Base-by-base conservation (phyloP, 2,888 invertebrate species). In the Apamea anceps region DNA sequence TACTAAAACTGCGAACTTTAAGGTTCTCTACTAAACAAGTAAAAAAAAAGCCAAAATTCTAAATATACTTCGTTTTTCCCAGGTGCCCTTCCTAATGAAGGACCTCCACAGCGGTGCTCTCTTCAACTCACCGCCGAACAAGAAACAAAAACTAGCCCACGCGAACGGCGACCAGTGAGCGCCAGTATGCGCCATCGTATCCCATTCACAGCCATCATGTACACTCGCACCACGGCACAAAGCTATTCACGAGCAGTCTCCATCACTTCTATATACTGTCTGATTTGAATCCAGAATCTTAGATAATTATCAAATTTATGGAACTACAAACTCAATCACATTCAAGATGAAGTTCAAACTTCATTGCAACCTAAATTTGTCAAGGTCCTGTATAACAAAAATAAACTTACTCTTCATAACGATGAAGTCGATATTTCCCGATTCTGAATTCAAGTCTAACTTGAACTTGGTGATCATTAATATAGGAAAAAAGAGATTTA, bases 41-140 rank as follows among this genome's bases (percentile, higher is more conserved):
- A 51, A 7, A 7, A 51, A 48, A 51, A 51, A 51, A 21, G 5
- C 1, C 25, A 54, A 54, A 54, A 54, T 54, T 21, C 21, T 54
- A 21, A 54, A 25, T 54, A 54, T 25, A 54, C 70, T 37, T 37
- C 8, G 10, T 0, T 65, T 76, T 45, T 32, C 2, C n/a, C 86
- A 94, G 94, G 88, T 94, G 8, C 94, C 94, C 7, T 93, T 93
- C 90, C 66, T 97, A 65, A 96, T 96, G 95, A 90, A 93, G 6
- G 95, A 94, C 12, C 92, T 97, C 12, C 93, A 88, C n/a, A 94
- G 94, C 2, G 96, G 96, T 37, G 90, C 92, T 62, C 92, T 96
- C 91, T 96, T 97, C 89, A 89, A 81, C 18, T 85, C 93, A 0
- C 94, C 95, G 28, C 95, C 95, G 12, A 84, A 88, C 75, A 96